Evolutionary conservation across 2,797 vertebrate genomes (phyloP).

Genomic region (Oreortyx pictus): DNA sequence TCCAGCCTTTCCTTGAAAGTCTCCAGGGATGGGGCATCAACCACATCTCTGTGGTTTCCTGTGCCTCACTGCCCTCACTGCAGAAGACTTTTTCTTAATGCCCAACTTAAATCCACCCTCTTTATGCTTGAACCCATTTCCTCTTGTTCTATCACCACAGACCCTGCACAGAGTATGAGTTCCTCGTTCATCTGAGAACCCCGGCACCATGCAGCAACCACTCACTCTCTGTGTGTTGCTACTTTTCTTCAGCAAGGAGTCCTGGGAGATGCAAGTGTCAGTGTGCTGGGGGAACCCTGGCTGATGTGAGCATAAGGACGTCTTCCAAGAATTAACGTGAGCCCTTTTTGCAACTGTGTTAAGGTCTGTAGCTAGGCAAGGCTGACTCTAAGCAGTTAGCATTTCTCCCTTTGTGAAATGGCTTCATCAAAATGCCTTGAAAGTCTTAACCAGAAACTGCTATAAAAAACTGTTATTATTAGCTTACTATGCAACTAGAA

Average conservation of each 20-base stretch:
- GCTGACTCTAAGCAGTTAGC: neutral
- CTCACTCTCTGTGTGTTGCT: neutral
- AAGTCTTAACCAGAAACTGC: neutral
- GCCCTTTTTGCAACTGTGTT: accelerated
- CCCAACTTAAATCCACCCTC: too few relatives aligned
- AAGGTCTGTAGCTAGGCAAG: neutral
- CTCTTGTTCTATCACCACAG: too few relatives aligned
- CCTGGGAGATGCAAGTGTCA: neutral
- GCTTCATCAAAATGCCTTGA: accelerated
- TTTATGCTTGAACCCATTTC: too few relatives aligned
- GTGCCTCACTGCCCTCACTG: too few relatives aligned
- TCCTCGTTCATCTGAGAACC: neutral
- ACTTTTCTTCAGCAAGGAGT: neutral
- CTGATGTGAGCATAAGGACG: neutral
- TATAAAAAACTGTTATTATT: neutral
- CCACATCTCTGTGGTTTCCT: too few relatives aligned
- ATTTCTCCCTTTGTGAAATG: neutral
- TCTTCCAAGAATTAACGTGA: neutral
- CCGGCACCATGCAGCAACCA: neutral
- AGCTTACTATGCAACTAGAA: neutral
- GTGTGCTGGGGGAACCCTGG: neutral
- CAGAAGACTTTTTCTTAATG: too few relatives aligned
- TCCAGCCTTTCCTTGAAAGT: too few relatives aligned
- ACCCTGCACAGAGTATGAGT: neutral
- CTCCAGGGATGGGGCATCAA: too few relatives aligned